phyloP scores from a whole-genome alignment of 2,113 vertebrate species.

The Mugil cephalus region DNA sequence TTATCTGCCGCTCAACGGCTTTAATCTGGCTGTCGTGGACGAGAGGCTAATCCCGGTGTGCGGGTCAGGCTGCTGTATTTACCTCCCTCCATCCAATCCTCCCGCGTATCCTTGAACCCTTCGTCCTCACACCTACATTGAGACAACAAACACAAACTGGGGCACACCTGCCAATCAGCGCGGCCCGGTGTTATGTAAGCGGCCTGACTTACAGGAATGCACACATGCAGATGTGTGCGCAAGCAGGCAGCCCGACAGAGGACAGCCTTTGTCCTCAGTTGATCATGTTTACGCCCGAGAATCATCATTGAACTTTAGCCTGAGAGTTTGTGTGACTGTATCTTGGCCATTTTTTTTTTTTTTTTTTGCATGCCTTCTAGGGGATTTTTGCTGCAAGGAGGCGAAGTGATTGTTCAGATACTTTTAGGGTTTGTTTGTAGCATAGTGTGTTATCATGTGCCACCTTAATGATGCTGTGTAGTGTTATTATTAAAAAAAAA shows the following conservation, averaged over 20 bases:
- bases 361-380: no score
- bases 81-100: constrained; percentile 41
- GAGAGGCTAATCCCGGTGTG: constrained; percentile 55
- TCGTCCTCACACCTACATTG: constrained; percentile 24
- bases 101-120: constrained; percentile 24
- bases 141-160: background rate
- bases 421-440: no score
- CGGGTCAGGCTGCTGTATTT: constrained; percentile 58
- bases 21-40: constrained; percentile 58
- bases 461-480: no score
- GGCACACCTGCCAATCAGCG: constrained; percentile 37
- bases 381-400: no score
- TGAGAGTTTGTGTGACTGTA: constrained; percentile 8
- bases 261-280: constrained; percentile 13
- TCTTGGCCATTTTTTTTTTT: no score
- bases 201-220: constrained; percentile 21
- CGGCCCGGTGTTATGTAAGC: constrained; percentile 47
- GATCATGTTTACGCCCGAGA: constrained; percentile 1
- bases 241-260: constrained; percentile 4
- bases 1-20: constrained; percentile 43
- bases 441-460: no score
- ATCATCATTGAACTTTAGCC: background rate
- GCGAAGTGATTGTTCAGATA: no score
- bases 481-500: no score
- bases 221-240: background rate